Conservation (phyloP, 1,140 invertebrate genomes). For the Saccostrea cuccullata region DNA sequence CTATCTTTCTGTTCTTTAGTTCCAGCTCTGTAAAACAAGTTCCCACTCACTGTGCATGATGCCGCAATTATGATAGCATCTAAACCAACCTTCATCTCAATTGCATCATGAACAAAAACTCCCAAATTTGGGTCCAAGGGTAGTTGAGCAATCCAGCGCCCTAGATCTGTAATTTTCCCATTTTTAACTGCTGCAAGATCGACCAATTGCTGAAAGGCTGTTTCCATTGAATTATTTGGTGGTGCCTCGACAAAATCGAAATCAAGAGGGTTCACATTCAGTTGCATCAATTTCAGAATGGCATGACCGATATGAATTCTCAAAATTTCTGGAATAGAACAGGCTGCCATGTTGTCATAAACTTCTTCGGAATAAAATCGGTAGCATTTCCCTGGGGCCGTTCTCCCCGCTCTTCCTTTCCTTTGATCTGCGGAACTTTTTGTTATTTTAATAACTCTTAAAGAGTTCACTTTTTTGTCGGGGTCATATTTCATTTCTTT, state of each 20-base stretch:
- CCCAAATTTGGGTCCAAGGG: slow-evolving; percentile 71
- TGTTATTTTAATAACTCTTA: slow-evolving; percentile 66
- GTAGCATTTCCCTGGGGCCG: slow-evolving; percentile 69
- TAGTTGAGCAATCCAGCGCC: slow-evolving; percentile 70
- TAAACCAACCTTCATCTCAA: slow-evolving; percentile 82
- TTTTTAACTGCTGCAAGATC: slow-evolving; percentile 66
- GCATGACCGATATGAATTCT: slow-evolving; percentile 70
- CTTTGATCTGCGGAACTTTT: slow-evolving; percentile 74
- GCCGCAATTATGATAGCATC: slow-evolving; percentile 74
- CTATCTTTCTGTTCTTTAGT: slow-evolving; percentile 83
- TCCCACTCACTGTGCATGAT: slow-evolving; percentile 58
- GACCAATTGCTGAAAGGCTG: slow-evolving; percentile 61
- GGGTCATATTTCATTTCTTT: slow-evolving; percentile 74
- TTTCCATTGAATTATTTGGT: slow-evolving; percentile 58
- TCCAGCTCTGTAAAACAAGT: slow-evolving; percentile 67
- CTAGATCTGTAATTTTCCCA: slow-evolving; percentile 72
- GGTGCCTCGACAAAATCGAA: slow-evolving; percentile 75
- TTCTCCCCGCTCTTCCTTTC: slow-evolving; percentile 75
- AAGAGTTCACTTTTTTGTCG: slow-evolving; percentile 67
- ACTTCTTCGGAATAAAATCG: slow-evolving; percentile 70
- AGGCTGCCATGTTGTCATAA: slow-evolving; percentile 63
- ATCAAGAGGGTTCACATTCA: slow-evolving; percentile 65
- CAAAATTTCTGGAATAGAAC: slow-evolving; percentile 71
- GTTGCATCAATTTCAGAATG: slow-evolving; percentile 69
- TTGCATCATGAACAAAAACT: slow-evolving; percentile 62